A percentile compares a stretch with the other conserved stretches of the same genome.
Conservation (phyloP, 2,888 invertebrate genomes). For the Campaea margaritaria region DNA sequence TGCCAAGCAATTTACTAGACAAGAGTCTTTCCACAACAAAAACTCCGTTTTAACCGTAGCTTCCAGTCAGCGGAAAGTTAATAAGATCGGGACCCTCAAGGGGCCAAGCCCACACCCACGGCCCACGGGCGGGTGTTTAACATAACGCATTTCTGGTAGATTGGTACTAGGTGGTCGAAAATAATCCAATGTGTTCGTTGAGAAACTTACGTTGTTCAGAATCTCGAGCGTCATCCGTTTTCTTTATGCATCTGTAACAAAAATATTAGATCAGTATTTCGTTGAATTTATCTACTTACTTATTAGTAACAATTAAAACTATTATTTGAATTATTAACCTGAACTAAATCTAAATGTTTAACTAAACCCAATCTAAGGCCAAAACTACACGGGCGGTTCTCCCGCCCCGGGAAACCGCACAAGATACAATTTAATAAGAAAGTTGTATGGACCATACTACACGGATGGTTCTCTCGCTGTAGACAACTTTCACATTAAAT, state of each 20-base stretch:
- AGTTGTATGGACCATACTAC: too few species aligned
- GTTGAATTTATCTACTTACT: too few species aligned
- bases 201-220: conserved; percentile 46
- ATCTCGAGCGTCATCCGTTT: conserved; percentile 54
- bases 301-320: too few species aligned
- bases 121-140: conserved; percentile 16
- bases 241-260: conserved; percentile 69
- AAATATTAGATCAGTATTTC: not conserved
- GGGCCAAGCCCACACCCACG: conserved; percentile 18
- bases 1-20: not conserved
- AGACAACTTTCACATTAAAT: too few species aligned
- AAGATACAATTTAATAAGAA: too few species aligned
- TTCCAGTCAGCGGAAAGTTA: conserved; percentile 42
- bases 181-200: conserved; percentile 10
- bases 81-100: conserved; percentile 38
- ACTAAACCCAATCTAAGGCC: too few species aligned
- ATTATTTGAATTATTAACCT: too few species aligned
- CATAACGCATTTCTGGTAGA: conserved; percentile 13
- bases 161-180: conserved; percentile 10
- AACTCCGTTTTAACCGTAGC: conserved; percentile 4
- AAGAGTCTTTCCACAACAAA: conserved; percentile 14
- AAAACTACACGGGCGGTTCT: too few species aligned
- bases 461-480: too few species aligned
- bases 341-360: too few species aligned
- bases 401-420: too few species aligned